Evolutionary conservation across 2,113 vertebrate genomes (phyloP).

Genomic region (Myodes glareolus): DNA sequence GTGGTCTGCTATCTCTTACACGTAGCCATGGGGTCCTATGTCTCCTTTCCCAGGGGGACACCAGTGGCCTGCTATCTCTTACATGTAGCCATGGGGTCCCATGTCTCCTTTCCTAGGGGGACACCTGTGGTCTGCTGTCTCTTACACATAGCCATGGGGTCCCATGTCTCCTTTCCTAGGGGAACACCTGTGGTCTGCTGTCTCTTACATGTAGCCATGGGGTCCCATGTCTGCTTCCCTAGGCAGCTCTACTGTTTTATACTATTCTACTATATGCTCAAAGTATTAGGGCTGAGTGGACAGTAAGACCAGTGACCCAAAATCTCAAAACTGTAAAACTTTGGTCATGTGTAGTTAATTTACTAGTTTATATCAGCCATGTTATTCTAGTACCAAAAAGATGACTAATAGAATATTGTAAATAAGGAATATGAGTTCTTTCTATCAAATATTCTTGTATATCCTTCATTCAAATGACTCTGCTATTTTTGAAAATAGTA

Average conservation of each 20-base stretch:
- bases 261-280: not conserved
- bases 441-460: not conserved
- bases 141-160: too few relatives aligned
- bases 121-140: not conserved
- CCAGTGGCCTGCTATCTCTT: too few relatives aligned
- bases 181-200: not conserved
- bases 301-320: not conserved
- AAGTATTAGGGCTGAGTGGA: too few relatives aligned
- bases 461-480: not conserved
- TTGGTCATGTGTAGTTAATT: not conserved
- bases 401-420: not conserved
- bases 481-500: not conserved
- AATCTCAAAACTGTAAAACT: not conserved
- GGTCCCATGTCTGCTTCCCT: not conserved
- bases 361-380: not conserved
- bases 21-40: too few relatives aligned
- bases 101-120: too few relatives aligned
- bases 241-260: not conserved
- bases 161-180: too few relatives aligned
- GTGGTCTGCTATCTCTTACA: too few relatives aligned
- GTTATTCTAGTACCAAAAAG: not conserved
- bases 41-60: too few relatives aligned
- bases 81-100: not conserved
- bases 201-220: not conserved
- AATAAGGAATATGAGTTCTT: not conserved